phyloP scores from a whole-genome alignment of 1,140 invertebrate genomes.

The Aphelenchoides besseyi region DNA sequence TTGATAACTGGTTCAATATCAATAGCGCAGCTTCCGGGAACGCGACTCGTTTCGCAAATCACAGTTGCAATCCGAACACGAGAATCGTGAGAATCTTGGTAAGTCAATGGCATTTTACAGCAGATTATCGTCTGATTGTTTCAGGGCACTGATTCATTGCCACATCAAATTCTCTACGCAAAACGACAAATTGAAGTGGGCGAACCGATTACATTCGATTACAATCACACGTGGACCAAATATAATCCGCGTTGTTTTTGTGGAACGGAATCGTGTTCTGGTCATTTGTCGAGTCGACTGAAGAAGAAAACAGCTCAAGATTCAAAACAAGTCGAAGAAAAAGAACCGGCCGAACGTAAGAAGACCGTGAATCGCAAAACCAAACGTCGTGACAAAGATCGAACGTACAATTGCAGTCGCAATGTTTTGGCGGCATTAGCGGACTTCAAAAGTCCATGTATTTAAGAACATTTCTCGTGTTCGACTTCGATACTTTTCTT shows the following conservation, averaged over 20 bases:
- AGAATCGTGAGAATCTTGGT: neutral
- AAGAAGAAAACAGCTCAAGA: neutral
- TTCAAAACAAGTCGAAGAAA: neutral
- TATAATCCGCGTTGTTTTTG: conserved; percentile 1
- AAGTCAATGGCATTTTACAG: neutral
- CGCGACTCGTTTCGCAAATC: conserved; percentile 7
- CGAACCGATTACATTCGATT: conserved; percentile 13
- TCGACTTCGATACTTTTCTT: too few relatives aligned
- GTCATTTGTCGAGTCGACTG: neutral
- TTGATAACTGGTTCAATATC: neutral
- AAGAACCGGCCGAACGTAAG: neutral
- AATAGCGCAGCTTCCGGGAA: neutral
- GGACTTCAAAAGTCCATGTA: too few relatives aligned
- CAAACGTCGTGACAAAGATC: too few relatives aligned
- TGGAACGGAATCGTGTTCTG: neutral
- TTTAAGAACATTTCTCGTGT: too few relatives aligned
- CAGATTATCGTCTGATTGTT: neutral
- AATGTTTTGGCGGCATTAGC: too few relatives aligned
- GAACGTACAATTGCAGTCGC: too few relatives aligned
- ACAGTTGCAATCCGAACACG: conserved; percentile 7
- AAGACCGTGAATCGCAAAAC: too few relatives aligned
- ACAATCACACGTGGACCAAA: neutral
- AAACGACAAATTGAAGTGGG: neutral
- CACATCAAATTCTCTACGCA: neutral
- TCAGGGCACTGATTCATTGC: neutral